A percentile compares a stretch with the other conserved stretches of the same genome.
Evolutionary conservation across 2,113 vertebrate genomes (phyloP).

Genomic region (Piaya cayana): DNA sequence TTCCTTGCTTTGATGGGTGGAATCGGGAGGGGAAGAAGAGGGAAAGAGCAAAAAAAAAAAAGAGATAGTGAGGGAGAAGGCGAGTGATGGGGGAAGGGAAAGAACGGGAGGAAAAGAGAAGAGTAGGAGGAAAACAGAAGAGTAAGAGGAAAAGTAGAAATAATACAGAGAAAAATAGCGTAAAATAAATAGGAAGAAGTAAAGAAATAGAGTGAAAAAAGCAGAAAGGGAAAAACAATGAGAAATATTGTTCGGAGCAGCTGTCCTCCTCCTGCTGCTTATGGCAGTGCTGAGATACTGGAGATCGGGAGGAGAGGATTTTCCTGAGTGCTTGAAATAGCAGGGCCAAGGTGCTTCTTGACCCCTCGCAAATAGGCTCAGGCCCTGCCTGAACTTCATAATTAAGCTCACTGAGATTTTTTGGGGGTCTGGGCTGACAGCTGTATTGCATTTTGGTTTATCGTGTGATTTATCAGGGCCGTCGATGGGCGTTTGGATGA

Average conservation of each 20-base stretch:
- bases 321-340: neutral
- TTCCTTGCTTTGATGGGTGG: constrained; percentile 39
- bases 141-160: neutral
- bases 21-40: neutral
- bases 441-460: constrained; percentile 78
- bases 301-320: neutral
- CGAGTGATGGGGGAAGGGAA: neutral
- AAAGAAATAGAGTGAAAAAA: neutral
- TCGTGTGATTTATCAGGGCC: constrained; percentile 76
- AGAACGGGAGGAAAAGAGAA: neutral
- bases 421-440: constrained; percentile 68
- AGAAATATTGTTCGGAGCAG: neutral
- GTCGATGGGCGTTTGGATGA: constrained; percentile 70
- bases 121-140: neutral
- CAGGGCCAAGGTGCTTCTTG: constrained; percentile 1
- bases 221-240: neutral
- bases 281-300: neutral
- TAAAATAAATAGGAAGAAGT: neutral
- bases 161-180: neutral
- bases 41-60: neutral
- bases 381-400: constrained; percentile 42
- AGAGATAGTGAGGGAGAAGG: neutral
- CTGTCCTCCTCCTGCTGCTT: neutral
- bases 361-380: neutral
- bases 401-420: constrained; percentile 61